Evolutionary conservation across 1,140 invertebrate species (phyloP).

Genomic region (Drosophila malerkotliana): DNA sequence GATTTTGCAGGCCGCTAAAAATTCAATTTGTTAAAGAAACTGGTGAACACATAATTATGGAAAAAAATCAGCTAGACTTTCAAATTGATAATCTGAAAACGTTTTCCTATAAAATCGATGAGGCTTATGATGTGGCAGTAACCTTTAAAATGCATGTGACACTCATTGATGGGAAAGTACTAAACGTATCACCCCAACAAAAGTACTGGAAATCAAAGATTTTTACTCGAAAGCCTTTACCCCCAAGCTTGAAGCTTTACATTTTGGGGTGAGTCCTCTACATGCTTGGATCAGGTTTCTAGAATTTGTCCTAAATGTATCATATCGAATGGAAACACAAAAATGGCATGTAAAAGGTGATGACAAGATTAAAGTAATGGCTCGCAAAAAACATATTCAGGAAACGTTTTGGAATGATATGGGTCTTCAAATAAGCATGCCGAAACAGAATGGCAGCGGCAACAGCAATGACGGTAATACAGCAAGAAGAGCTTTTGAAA

Average conservation of each 20-base stretch:
- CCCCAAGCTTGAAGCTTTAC: slow-evolving; percentile 9
- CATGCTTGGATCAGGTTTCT: background rate
- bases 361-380: slow-evolving; percentile 8
- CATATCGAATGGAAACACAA: slow-evolving; percentile 1
- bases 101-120: slow-evolving; percentile 7
- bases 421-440: slow-evolving; percentile 17
- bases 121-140: background rate
- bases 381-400: slow-evolving; percentile 13
- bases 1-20: too few species aligned
- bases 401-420: slow-evolving; percentile 17
- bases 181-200: slow-evolving; percentile 28
- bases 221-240: slow-evolving; percentile 20
- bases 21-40: too few species aligned
- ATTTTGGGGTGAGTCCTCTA: slow-evolving; percentile 22
- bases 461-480: slow-evolving; percentile 22
- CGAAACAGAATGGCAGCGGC: slow-evolving; percentile 12
- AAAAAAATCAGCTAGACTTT: background rate
- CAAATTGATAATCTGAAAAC: slow-evolving; percentile 3
- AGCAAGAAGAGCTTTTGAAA: slow-evolving; percentile 15
- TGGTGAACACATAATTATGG: too few species aligned
- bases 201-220: slow-evolving; percentile 20
- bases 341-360: slow-evolving; percentile 10
- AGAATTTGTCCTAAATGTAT: too few species aligned
- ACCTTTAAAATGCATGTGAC: slow-evolving; percentile 7
- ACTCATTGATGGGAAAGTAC: slow-evolving; percentile 19